Conservation (phyloP, 2,113 vertebrate species). For the Pagrus major region DNA sequence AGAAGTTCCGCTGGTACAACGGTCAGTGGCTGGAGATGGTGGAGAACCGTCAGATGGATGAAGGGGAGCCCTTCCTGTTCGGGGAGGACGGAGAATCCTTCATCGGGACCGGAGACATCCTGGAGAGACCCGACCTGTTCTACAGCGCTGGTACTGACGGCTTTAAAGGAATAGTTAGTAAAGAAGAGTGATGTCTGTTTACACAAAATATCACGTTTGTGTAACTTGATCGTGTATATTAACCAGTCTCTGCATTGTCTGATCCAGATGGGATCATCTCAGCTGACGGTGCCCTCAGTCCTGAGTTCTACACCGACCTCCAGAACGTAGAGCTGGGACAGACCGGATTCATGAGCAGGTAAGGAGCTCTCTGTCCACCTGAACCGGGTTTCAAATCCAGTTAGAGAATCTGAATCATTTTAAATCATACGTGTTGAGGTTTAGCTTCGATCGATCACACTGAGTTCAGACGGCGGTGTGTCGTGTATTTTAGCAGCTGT, state of each 20-base stretch:
- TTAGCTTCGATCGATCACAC: no score
- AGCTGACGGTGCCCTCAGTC: constrained; percentile 87
- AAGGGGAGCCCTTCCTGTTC: constrained; percentile 88
- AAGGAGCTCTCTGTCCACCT: constrained; percentile 23
- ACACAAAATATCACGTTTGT: background rate
- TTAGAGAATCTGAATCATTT: no score
- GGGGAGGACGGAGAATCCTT: constrained; percentile 90
- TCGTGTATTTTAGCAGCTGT: background rate
- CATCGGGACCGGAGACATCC: constrained; percentile 88
- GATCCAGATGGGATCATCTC: constrained; percentile 88
- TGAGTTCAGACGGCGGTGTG: background rate
- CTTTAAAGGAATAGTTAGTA: background rate
- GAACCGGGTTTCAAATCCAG: no score
- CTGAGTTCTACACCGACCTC: constrained; percentile 89
- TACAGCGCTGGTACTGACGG: constrained; percentile 77
- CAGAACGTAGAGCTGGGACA: constrained; percentile 87
- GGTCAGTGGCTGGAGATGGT: constrained; percentile 98
- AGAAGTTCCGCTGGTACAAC: constrained; percentile 95
- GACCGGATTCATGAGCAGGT: constrained; percentile 87
- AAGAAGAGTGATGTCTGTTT: no score
- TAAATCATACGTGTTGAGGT: no score
- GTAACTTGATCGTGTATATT: background rate
- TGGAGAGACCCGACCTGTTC: constrained; percentile 90
- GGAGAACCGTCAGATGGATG: constrained; percentile 90
- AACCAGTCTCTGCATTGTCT: background rate